Base-by-base conservation (phyloP, 1,140 invertebrate species). In the Acyrthosiphon pisum region DNA sequence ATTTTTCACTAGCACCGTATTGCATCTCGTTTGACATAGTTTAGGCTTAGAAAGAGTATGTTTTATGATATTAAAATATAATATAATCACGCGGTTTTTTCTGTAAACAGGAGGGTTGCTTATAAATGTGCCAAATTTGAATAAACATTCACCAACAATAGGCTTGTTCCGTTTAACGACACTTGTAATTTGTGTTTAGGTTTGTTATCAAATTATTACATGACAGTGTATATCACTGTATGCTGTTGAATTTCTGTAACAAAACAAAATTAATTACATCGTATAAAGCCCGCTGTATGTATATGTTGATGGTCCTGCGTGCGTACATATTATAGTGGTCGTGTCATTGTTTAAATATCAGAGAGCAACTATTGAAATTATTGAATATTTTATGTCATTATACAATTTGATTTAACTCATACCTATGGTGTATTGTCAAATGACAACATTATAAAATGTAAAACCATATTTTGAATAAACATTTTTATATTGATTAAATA, bases 201-300 rank as follows among this genome's bases (percentile, higher is more conserved):
- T 76, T n/a, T n/a, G 60, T n/a, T n/a, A 76, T 76, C n/a, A n/a
- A 76, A 76, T n/a, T n/a, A 76, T 35, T 76, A 76, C 60, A 76
- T 6, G 60, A 76, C 60, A 30, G 56, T 60, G 8, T 30, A 30
- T 30, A 41, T 41, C 2, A 41, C 41, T 41, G 4, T 41, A n/a
- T 9, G 60, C 30, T 76, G 60, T 76, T n/a, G 60, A n/a, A 18
- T 35, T n/a, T n/a, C 14, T 35, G 60, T 22, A 76, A 76, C 60
- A 76, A 76, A 76, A 76, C 30, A 68, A 68, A 68, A n/a, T n/a
- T 76, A 76, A n/a, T 76, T 35, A 76, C 14, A 76, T 1, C 6
- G n/a, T n/a, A n/a, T 76, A 76, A 76, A n/a, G 11, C 60, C 18
- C 14, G n/a, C 60, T n/a, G 11, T n/a, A 60, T 60, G n/a, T 2